Evolutionary conservation across 2,888 invertebrate genomes (phyloP), one percentile per base, ranked within the genome.

Genomic region (Diloba caeruleocephala): DNA sequence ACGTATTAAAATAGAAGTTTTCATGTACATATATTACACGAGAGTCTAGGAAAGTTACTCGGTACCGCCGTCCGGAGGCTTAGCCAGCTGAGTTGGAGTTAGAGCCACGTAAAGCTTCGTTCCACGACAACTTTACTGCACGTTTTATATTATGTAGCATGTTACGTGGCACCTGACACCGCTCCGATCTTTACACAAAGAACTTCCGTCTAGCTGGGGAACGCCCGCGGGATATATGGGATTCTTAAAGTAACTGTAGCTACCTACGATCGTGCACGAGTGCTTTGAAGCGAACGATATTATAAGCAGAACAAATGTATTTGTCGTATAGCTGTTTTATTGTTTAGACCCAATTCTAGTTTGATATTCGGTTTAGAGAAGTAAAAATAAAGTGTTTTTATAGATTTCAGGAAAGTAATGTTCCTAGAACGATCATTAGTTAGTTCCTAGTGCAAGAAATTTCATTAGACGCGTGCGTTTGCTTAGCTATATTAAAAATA

Each of bases 131-230:
- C 71, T 77, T 76, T 72, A 70, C 56, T 68, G 71, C 79, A 76
- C 76, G 78, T 78, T 79, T 78, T 79, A 70, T 79, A 79, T 82
- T 77, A 79, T 78, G 71, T 82, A 65, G 44, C 56, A 44, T 59
- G 64, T 64, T 71, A 68, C 74, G 57, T 69, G 68, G 59, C 78
- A 79, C 80, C 79, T 79, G 80, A 79, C 77, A 78, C 71, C 60
- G 61, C 67, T 67, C 57, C 52, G 65, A 66, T 69, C 67, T 66
- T 73, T 70, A 70, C 71, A 76, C 78, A 76, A 78, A 73, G 75
- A 69, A 69, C 62, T 74, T 69, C 60, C 71, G 56, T 51, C 39
- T 44, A 57, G 52, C 50, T 19, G 43, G 21, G n/a, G 32, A 46
- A 59, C 43, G 52, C 59, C 60, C 49, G 45, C 44, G 48, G 51